Evolutionary conservation across 2,888 invertebrate species (phyloP).

Genomic region (Drosophila tanythrix): DNA sequence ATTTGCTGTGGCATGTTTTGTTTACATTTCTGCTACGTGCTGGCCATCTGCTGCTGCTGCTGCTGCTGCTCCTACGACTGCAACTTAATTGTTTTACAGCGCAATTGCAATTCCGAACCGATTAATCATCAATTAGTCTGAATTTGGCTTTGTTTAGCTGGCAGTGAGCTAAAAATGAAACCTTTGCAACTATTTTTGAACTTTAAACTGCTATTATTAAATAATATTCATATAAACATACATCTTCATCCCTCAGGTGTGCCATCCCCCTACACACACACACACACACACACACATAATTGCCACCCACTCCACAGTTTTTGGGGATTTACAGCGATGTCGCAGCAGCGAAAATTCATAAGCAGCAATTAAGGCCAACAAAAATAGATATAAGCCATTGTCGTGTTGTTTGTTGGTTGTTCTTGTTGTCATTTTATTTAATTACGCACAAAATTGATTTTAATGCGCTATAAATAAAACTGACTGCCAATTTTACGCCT

Average conservation of each 20-base stretch:
- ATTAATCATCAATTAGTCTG: constrained; percentile 35
- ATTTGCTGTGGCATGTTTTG: constrained; percentile 28
- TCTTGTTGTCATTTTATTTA: constrained; percentile 50
- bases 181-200: constrained; percentile 22
- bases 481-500: constrained; percentile 65
- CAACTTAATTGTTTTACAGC: constrained; percentile 59
- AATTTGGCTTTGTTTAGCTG: constrained; percentile 5
- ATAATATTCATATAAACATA: background rate
- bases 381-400: constrained; percentile 56
- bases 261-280: background rate
- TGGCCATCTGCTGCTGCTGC: background rate
- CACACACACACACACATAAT: background rate
- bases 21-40: constrained; percentile 30
- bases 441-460: constrained; percentile 76
- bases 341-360: constrained; percentile 34
- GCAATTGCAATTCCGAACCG: constrained; percentile 25
- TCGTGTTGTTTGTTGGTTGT: constrained; percentile 1
- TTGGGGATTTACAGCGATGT: constrained; percentile 11
- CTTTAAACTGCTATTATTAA: constrained; percentile 12
- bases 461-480: constrained; percentile 75
- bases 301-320: background rate
- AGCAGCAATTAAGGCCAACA: constrained; percentile 50
- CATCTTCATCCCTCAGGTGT: constrained; percentile 4
- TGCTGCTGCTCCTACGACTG: constrained; percentile 9
- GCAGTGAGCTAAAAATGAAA: constrained; percentile 28